A percentile compares a stretch with the other conserved stretches of the same genome.
phyloP scores from a whole-genome alignment of 2,797 vertebrate genomes.

The Macropus fuliginosus region DNA sequence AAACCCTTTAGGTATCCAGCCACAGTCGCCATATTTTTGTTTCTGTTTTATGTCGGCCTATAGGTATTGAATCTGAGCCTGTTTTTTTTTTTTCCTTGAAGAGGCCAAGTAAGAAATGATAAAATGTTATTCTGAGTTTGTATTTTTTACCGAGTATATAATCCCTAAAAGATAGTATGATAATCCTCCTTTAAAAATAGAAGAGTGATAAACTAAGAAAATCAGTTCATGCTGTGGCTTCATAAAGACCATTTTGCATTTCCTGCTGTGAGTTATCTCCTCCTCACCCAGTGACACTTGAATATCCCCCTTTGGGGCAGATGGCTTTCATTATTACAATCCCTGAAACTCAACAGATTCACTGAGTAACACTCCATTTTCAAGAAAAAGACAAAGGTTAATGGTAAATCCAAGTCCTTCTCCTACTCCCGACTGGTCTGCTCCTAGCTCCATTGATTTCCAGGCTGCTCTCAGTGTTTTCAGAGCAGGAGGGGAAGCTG shows the following conservation, averaged over 20 bases:
- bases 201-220: not conserved
- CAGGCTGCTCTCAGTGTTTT: rapidly evolving
- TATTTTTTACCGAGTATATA: not conserved
- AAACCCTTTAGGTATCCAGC: not conserved
- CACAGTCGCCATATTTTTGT: not conserved
- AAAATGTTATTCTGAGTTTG: not conserved
- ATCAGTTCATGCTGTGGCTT: slow-evolving; percentile 67
- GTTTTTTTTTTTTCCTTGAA: not conserved
- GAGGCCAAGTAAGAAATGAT: not conserved
- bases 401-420: slow-evolving; percentile 53
- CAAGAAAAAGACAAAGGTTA: slow-evolving; percentile 65
- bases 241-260: slow-evolving; percentile 74
- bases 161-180: not conserved
- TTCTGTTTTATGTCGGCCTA: not conserved
- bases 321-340: slow-evolving; percentile 47
- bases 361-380: slow-evolving; percentile 64
- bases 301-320: slow-evolving; percentile 13
- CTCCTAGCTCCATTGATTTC: not conserved
- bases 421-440: slow-evolving; percentile 56
- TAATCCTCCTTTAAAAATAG: not conserved
- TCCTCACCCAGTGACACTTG: slow-evolving; percentile 33
- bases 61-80: not conserved
- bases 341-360: slow-evolving; percentile 56
- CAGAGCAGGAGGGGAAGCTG: slow-evolving; percentile 15
- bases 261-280: slow-evolving; percentile 59